Evolutionary conservation across 2,113 vertebrate genomes (phyloP), one percentile per base, ranked within the genome.

Genomic region (Sebastes schlegelii): DNA sequence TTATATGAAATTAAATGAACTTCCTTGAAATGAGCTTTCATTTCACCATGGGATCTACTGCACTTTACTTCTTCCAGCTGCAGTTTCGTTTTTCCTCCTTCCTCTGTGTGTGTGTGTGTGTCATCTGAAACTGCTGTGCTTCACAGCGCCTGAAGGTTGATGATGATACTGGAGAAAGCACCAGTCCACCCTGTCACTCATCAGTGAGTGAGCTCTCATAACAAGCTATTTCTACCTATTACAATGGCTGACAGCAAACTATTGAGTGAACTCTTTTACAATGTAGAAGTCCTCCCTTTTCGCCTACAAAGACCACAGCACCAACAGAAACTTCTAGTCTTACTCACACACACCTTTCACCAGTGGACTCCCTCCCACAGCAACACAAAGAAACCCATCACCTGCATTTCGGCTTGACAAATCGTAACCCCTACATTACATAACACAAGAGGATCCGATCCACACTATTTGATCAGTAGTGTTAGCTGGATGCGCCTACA

Each of bases 401-500:
- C 17, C 49, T 79, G 58, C 71, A 70, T 34, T 48, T 26, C 64
- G 68, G 48, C 19, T 46, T 64, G n/a, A 80, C 8, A 82, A 69
- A 78, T 23, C 14, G n/a, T 21, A 77, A 49, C 65, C 23, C 60
- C 40, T 60, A 21, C 11, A 49, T 90, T 80, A 61, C 52, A 74
- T 85, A 88, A 88, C 70, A 67, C 21, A 42, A 45, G 43, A 72
- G 68, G 73, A 73, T 58, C 51, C 12, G 73, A 73, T 58, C 51
- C 12, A 70, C 43, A 65, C 43, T 26, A 9, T 63, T 75, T 69
- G 84, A 61, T 74, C 51, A 64, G 42, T 34, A 63, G 6, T 42
- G 11, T 48, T 57, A 6, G 23, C 51, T 68, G 19, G n/a, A 85
- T 67, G 58, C 52, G 81, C 21, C 43, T 70, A 40, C 43, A 80